Base-by-base conservation (phyloP, 2,113 vertebrate genomes). In the Gulo gulo region DNA sequence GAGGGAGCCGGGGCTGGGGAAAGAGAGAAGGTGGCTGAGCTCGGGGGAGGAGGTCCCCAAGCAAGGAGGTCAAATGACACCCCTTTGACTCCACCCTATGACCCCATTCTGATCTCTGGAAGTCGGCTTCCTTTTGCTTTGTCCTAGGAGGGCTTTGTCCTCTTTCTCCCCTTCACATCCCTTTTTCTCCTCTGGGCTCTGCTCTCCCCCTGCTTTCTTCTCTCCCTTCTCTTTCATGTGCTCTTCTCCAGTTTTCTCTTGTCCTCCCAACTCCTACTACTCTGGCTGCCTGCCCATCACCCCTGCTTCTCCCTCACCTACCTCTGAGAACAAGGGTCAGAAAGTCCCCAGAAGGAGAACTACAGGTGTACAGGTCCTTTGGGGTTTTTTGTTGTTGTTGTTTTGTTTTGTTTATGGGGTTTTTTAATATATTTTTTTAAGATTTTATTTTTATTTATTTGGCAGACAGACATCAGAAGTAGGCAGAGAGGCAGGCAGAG, bases 121-220 rank as follows among this genome's bases (percentile, higher is more conserved):
- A 52, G 71, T 83, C 29, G 47, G 36, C 61, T 76, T 85, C 57
- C 88, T 84, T 91, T 86, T 45, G 55, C 83, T 47, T 55, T 85
- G 26, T 89, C 90, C 71, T 79, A 71, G 93, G 94, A 93, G 36
- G 57, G 7, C 88, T 83, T 89, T 88, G 94, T 89, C 95, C 80
- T 86, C 47, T 85, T 57, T 45, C 52, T 67, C 9, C 39, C 69
- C 52, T 71, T 50, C 85, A 29, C 79, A 52, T 65, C 29, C 5
- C 63, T 24, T 88, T 42, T 65, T 36, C 14, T 36, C 26, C 23
- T 74, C 59, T 45, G 55, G 50, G 59, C 3, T 20, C 45, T 61
- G 31, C 36, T 39, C 26, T 65, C 89, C 61, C 24, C 8, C 7
- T 0, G 1, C 26, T 57, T 80, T n/a, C 82, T 91, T 67, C 83